Conservation (phyloP, 2,113 vertebrate genomes). For the Tetrax tetrax region DNA sequence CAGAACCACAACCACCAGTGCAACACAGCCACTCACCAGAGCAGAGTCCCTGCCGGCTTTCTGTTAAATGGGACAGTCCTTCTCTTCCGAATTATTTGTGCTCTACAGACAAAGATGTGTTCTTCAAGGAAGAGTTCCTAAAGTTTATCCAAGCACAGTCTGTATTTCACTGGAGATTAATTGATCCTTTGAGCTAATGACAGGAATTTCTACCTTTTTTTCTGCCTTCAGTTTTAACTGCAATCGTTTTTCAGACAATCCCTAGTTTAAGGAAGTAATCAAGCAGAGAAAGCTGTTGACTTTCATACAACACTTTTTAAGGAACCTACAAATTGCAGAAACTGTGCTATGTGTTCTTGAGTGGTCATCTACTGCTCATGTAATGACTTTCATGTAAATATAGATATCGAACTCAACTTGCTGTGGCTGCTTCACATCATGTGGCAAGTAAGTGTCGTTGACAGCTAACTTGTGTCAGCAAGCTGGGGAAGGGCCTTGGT, state of each 20-base stretch:
- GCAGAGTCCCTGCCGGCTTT: background rate
- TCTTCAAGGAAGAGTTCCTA: background rate
- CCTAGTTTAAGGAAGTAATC: background rate
- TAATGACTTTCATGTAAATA: background rate
- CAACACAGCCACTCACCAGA: background rate
- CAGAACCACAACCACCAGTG: too few species aligned
- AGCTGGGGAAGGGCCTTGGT: constrained; percentile 4
- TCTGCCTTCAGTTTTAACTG: background rate
- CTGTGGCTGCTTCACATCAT: background rate
- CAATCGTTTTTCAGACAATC: background rate
- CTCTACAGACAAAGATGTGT: background rate
- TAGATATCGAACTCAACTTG: background rate
- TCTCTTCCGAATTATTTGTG: background rate
- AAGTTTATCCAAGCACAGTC: background rate
- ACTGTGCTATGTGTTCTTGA: background rate
- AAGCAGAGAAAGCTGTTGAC: background rate
- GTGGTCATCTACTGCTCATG: background rate
- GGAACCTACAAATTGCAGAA: background rate
- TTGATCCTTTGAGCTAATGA: background rate
- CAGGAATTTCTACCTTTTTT: background rate
- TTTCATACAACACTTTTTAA: background rate
- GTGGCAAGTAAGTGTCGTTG: background rate
- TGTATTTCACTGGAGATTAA: background rate
- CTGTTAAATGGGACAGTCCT: background rate
- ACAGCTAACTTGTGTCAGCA: constrained; percentile 16